Base-by-base conservation (phyloP, 64 coral and sea anemone genomes). In the Montipora capricornis region DNA sequence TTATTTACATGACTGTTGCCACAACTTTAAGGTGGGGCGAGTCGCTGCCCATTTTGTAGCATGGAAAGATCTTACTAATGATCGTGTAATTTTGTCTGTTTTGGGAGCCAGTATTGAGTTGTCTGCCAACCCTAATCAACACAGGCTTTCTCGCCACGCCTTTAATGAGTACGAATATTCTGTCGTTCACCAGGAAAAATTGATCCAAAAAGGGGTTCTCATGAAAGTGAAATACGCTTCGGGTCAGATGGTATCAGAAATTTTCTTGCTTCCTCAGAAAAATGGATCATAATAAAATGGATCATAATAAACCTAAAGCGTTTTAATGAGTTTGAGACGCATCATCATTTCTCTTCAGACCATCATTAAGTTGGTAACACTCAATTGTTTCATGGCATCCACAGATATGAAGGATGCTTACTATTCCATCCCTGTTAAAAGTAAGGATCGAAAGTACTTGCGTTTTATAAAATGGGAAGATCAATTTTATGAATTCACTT, bases 231-330 rank as follows among this genome's bases (percentile, higher is more conserved):
- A 82, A 59, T 37, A 82, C 59, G 15, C 80, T 59, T 51, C 80
- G 80, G 80, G 80, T 55, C 50, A 82, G 80, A 82, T 82, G 50
- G 59, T 80, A 47, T 85, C 58, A 68, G 67, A 44, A 68, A 85
- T 85, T 85, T 85, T 85, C 45, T 66, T 85, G 26, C 61, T 44
- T 85, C 59, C 82, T 15, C 44, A 85, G 47, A 67, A 85, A 71
- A 55, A 85, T 71, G 82, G 82, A 46, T 66, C 24, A n/a, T n/a
- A n/a, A n/a, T n/a, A n/a, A n/a, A n/a, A n/a, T n/a, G n/a, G n/a
- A n/a, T n/a, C n/a, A n/a, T n/a, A n/a, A n/a, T n/a, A n/a, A n/a
- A n/a, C n/a, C n/a, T n/a, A n/a, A n/a, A n/a, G n/a, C 14, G 59
- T 64, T 71, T 69, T 71, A 85, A 85, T 85, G 82, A 85, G 82